Percentiles rank a stretch among this genome's conserved stretches.
phyloP scores from a whole-genome alignment of 1,140 invertebrate genomes.

The Cephus cinctus region DNA sequence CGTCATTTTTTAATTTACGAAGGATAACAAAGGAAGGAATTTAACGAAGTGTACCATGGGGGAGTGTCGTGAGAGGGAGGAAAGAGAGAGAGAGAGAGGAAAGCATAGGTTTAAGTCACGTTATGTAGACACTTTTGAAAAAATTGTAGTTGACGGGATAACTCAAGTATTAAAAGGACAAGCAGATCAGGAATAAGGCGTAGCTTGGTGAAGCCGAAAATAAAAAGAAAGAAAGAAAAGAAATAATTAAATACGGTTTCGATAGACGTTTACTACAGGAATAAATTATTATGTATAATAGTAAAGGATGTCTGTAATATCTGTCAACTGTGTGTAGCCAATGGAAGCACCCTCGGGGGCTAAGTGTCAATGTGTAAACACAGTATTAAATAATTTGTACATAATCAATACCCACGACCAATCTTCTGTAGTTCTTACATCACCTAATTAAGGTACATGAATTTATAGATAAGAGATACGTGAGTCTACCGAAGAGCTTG shows the following conservation, averaged over 20 bases:
- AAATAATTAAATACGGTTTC: not conserved
- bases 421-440: slow-evolving; percentile 15
- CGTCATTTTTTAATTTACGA: slow-evolving; percentile 29
- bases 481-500: no score
- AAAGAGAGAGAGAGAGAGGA: slow-evolving; percentile 1
- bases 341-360: slow-evolving; percentile 13
- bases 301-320: slow-evolving; percentile 24
- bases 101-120: slow-evolving; percentile 3
- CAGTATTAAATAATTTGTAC: slow-evolving; percentile 46
- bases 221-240: not conserved
- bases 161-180: no score
- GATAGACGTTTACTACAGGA: slow-evolving; percentile 8
- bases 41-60: no score
- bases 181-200: no score
- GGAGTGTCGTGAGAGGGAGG: no score
- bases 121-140: slow-evolving; percentile 2
- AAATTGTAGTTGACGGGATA: slow-evolving; percentile 9
- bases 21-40: slow-evolving; percentile 2
- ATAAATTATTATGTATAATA: slow-evolving; percentile 15
- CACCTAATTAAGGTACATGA: slow-evolving; percentile 11
- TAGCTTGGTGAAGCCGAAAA: slow-evolving; percentile 2
- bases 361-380: slow-evolving; percentile 35
- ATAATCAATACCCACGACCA: slow-evolving; percentile 26
- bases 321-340: slow-evolving; percentile 22
- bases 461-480: slow-evolving; percentile 16